Base-by-base conservation (phyloP, 2,888 invertebrate genomes). In the Choristoneura rosaceana region DNA sequence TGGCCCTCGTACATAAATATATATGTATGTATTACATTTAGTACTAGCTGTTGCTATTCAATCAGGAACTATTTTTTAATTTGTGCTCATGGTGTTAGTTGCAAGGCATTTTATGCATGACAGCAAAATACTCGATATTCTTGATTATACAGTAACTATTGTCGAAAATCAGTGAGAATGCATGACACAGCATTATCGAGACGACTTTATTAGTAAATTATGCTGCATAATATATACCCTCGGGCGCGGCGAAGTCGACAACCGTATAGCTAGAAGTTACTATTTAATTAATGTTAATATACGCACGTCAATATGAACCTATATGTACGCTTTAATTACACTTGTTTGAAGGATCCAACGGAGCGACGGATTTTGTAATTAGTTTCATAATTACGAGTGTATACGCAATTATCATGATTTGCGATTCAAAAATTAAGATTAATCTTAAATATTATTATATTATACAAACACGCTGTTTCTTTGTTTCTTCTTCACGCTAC, bases 161-260 rank as follows among this genome's bases (percentile, higher is more conserved):
- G 25, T 25, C 47, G 38, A 38, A 38, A 38, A 47, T 47, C n/a
- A 43, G 43, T 43, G 3, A 43, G 12, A 12, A 1, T 3, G 12
- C 47, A 4, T 14, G 10, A 47, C 3, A 0, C 5, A 14, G 47
- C 47, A 47, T 14, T 12, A 47, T 66, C 62, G 60, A 74, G 76
- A 81, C 82, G 76, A 77, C 80, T 79, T 81, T 76, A 55, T 58
- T 66, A 61, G 67, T 68, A 58, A 59, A 47, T 47, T 74, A 55
- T 55, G 76, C 15, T 76, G 76, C 52, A 52, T 75, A 75, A 52
- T 64, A 68, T 77, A 80, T 76, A 38, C 38, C 75, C 64, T 64
- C 64, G 45, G 47, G 47, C 47, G 47, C 47, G n/a, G 66, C 33
- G 47, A 34, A 59, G 38, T 64, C 62, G 61, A 58, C 38, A 41